Conservation (phyloP, 2,113 vertebrate species). For the Protobothrops flavoviridis region DNA sequence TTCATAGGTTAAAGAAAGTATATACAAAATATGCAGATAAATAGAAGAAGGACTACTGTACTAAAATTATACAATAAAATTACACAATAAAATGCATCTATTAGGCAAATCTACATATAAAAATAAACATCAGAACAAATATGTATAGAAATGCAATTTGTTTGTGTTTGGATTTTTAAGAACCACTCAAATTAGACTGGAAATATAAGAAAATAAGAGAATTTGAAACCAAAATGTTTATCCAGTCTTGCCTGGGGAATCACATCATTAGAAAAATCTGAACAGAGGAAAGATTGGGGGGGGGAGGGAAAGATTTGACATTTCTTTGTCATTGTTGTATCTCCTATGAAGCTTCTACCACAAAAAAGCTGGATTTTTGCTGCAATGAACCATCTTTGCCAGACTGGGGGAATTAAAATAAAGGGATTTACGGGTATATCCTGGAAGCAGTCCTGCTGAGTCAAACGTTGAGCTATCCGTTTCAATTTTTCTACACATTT, state of each 20-base stretch:
- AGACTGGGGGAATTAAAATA: neutral
- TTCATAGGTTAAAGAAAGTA: neutral
- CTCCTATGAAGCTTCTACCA: neutral
- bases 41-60: neutral
- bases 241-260: neutral
- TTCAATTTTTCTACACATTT: conserved; percentile 4
- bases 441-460: neutral
- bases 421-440: neutral
- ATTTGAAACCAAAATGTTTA: neutral
- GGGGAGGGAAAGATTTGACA: neutral
- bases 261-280: neutral
- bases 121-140: neutral
- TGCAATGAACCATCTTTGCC: neutral
- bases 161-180: neutral
- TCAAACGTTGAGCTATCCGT: neutral
- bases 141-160: neutral
- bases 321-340: neutral
- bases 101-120: neutral
- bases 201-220: neutral
- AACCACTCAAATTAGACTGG: neutral
- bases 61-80: neutral
- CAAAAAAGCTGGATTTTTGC: neutral
- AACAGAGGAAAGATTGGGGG: neutral
- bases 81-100: neutral
- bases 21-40: neutral